Evolutionary conservation across 2,888 invertebrate species (phyloP), one percentile per base, ranked within the genome.

Genomic region (Nomada ferruginata): DNA sequence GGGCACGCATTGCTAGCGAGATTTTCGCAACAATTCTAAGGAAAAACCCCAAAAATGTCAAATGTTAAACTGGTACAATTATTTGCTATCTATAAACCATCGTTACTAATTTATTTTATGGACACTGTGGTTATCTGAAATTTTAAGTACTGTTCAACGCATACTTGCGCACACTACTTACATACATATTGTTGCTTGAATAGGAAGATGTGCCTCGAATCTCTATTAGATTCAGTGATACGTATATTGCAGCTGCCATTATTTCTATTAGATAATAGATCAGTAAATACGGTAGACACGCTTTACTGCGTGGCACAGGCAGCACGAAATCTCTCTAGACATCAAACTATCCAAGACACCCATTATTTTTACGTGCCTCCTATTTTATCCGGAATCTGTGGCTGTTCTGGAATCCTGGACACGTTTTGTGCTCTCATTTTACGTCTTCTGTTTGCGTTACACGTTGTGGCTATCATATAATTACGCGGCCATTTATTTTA

Each of bases 231-330:
- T 29, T 72, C 73, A 55, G 65, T 10, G 78, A 68, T 60, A 55
- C 74, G 59, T 23, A 70, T 59, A 70, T 60, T n/a, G 57, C 65
- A 61, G 68, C 29, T 70, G 66, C 65, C 79, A 88, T 85, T 88
- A 77, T 82, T 84, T 89, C 84, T 89, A 89, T 89, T 89, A 84
- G 84, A 89, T 89, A 89, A 89, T 89, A 84, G 83, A 80, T 87
- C 85, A 87, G 86, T 89, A 89, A 89, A 87, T 78, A 85, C 72
- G 59, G 53, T 57, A 42, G 53, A 64, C 77, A 76, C 63, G 71
- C 77, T 87, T 85, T 79, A 53, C 47, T 82, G 79, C 77, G 47
- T 82, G 76, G 73, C 63, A 81, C 79, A 71, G 69, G 68, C 70
- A 26, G 61, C 71, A 57, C 50, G 73, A 79, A 77, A 75, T 72